A percentile compares a stretch with the other conserved stretches of the same genome.
These are phyloP conservation scores for Apaloderma vittatum DNA, from an alignment of 2,113 vertebrate species.

Conservation along the genomic window DNA sequence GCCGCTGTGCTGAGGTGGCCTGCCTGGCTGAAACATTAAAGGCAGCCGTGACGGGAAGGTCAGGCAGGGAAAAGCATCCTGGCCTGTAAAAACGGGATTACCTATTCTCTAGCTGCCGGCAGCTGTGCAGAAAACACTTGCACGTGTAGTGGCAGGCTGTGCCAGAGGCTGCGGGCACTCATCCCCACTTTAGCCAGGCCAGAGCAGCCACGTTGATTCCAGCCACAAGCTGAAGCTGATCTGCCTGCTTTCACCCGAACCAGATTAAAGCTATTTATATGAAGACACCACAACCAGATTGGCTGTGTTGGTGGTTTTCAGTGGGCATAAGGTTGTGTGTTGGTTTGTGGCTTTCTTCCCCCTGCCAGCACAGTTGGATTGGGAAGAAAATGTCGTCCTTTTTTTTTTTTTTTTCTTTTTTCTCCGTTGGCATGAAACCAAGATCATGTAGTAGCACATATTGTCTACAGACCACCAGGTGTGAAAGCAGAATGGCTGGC, in stretches of 20 bases:
- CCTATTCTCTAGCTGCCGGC: not conserved
- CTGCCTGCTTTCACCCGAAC: not conserved
- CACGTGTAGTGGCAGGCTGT: rapidly evolving
- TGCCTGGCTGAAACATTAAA: rapidly evolving
- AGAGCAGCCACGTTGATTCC: not conserved
- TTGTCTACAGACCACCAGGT: constrained; percentile 30
- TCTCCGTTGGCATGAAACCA: not conserved
- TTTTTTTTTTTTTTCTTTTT: not conserved
- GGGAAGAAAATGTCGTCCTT: constrained; percentile 41
- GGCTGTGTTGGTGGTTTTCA: constrained; percentile 15
- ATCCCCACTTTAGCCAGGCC: not conserved
- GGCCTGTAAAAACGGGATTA: not conserved
- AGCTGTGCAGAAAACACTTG: not conserved
- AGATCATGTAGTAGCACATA: not conserved
- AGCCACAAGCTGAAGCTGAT: not conserved
- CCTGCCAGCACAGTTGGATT: not conserved
- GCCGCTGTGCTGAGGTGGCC: not conserved
- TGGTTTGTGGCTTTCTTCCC: not conserved
- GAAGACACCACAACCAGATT: not conserved
- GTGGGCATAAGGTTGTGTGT: not conserved
- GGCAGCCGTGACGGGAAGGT: not conserved
- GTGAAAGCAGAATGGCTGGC: constrained; percentile 16
- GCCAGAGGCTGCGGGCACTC: not conserved
- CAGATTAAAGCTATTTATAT: not conserved
- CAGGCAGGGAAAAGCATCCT: not conserved